These are phyloP conservation scores for Delphinus delphis DNA, from an alignment of 2,113 vertebrate species.

Conservation along the genomic window DNA sequence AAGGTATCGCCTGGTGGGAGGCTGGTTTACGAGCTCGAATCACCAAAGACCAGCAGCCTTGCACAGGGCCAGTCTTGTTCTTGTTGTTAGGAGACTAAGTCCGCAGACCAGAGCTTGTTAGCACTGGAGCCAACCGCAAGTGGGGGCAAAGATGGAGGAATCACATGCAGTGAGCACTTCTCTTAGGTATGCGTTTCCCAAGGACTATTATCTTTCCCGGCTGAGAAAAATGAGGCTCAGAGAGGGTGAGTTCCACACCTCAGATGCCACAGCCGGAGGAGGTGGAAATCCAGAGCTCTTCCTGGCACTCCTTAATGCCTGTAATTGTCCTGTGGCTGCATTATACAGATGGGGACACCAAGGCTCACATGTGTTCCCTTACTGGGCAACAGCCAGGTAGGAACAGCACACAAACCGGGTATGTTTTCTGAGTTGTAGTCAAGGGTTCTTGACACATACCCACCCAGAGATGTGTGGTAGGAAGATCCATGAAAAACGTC, in stretches of 20 bases:
- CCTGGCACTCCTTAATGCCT: rapidly evolving
- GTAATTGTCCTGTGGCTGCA: rapidly evolving
- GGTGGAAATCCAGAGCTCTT: rapidly evolving
- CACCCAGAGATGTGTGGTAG: too few species aligned
- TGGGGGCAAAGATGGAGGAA: neutral
- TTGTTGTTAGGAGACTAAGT: rapidly evolving
- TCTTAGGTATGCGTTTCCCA: rapidly evolving
- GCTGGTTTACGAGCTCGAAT: rapidly evolving
- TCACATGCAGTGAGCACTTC: rapidly evolving
- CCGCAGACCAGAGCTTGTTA: neutral
- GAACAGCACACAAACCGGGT: rapidly evolving
- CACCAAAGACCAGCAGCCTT: too few species aligned
- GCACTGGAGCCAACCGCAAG: rapidly evolving
- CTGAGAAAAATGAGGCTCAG: neutral
- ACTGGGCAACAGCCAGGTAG: neutral
- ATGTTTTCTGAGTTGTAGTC: neutral
- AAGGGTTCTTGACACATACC: neutral
- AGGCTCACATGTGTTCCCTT: neutral
- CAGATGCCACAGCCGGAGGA: neutral
- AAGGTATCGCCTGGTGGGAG: neutral
- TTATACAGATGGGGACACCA: neutral
- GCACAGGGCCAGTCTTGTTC: too few species aligned
- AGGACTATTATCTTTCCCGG: neutral
- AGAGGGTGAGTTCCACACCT: neutral
- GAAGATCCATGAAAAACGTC: neutral